Evolutionary conservation across 1,140 invertebrate species (phyloP).

Genomic region (Macrocentrus cingulum): DNA sequence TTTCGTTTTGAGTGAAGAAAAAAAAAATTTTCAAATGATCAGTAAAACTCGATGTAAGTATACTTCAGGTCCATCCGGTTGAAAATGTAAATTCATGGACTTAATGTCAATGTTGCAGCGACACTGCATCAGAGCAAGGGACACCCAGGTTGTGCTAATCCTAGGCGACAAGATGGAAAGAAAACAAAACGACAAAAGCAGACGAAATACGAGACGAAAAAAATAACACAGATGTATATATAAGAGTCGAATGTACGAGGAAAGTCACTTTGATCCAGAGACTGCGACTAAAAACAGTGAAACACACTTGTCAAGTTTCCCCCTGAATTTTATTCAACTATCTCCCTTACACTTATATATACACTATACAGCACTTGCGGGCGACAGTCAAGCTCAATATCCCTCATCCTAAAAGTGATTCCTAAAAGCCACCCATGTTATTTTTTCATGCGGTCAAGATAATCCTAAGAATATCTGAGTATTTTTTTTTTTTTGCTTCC

Average conservation of each 20-base stretch:
- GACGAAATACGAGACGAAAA: background rate
- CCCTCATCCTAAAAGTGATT: background rate
- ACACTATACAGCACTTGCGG: background rate
- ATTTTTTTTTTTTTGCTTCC: too few species aligned
- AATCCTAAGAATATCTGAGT: background rate
- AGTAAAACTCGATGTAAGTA: background rate
- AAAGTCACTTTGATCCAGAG: constrained; percentile 24
- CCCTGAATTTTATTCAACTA: background rate
- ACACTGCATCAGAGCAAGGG: background rate
- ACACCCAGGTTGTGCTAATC: background rate
- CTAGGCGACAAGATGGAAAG: background rate
- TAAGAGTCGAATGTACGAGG: constrained; percentile 15
- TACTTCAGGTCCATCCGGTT: too few species aligned
- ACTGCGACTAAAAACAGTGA: constrained; percentile 13
- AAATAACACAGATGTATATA: constrained; percentile 1
- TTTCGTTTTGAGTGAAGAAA: too few species aligned
- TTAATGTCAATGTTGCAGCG: background rate
- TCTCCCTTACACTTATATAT: background rate
- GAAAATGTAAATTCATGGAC: background rate
- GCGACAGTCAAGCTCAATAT: background rate
- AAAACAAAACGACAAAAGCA: background rate
- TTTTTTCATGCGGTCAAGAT: background rate
- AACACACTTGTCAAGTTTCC: constrained; percentile 25
- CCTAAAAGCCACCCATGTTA: background rate
- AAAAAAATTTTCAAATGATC: background rate